Evolutionary conservation across 2,797 vertebrate genomes (phyloP), one percentile per base, ranked within the genome.

Genomic region (Diplodus sargus): DNA sequence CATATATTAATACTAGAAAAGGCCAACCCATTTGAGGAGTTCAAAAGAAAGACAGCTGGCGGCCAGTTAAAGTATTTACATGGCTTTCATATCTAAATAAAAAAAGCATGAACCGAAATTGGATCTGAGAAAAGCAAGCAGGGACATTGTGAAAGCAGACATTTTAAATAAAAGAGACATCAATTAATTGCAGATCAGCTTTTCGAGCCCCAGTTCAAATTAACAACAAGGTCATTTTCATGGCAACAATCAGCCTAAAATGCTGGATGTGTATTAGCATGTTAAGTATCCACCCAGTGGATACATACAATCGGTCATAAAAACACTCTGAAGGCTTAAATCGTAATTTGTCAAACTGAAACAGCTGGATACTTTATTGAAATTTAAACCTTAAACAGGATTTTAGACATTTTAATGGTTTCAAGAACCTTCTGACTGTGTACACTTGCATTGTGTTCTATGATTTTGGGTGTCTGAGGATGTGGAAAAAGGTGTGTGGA

Each of bases 151-250:
- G 43, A 51, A 20, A 56, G 48, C 14, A 14, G 23, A 58, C n/a
- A 61, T 45, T 14, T 58, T 2, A 39, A 58, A 78, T 15, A 54
- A 68, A 28, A 57, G 16, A 53, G 45, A 63, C 14, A 52, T 78
- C 20, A 53, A 5, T 8, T 60, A 16, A 65, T 23, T 28, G 13
- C 30, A 14, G 4, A 17, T 70, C 43, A 23, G 25, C 39, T 47
- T 72, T 58, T 30, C 18, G 18, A 20, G 43, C 45, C 23, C 51
- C 49, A 28, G 28, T 25, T 70, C 30, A 47, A 57, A 79, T 45
- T 28, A 54, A 42, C 25, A 53, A 39, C 56, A 76, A 53, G 58
- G 34, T 59, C 12, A 68, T 72, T 66, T 65, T 57, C 25, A 62
- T 39, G 22, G 52, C 16, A 64, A 67, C 62, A 59, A 59, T 34